These are phyloP conservation scores for Pseudochaenichthys georgianus DNA, from an alignment of 2,797 vertebrate genomes.

Conservation along the genomic window DNA sequence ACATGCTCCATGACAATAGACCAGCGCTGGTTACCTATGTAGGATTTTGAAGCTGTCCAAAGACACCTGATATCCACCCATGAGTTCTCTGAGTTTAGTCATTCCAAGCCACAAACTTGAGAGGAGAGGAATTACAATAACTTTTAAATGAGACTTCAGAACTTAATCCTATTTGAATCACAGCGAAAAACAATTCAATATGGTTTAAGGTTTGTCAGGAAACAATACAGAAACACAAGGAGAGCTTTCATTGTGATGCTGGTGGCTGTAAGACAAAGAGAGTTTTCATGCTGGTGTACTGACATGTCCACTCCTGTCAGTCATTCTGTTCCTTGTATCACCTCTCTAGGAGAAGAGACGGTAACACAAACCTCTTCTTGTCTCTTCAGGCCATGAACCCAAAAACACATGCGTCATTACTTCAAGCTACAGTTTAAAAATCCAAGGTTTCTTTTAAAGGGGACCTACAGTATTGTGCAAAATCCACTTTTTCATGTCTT, in stretches of 20 bases:
- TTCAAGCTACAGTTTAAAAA: neutral
- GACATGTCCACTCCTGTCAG: constrained; percentile 32
- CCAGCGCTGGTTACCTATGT: constrained; percentile 31
- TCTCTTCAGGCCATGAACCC: neutral
- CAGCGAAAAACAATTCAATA: neutral
- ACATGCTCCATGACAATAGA: constrained; percentile 39
- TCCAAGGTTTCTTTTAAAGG: neutral
- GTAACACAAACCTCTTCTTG: neutral
- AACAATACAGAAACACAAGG: constrained; percentile 7
- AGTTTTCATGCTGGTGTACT: constrained; percentile 4
- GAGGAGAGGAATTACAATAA: neutral
- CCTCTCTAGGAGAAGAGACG: neutral
- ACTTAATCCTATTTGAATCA: neutral
- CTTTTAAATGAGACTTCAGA: neutral
- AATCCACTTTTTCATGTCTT: no score
- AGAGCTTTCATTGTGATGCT: constrained; percentile 12
- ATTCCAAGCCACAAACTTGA: neutral
- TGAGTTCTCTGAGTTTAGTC: constrained; percentile 21
- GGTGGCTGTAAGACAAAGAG: constrained; percentile 26
- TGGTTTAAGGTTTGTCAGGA: neutral
- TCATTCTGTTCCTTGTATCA: constrained; percentile 35
- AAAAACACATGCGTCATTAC: neutral
- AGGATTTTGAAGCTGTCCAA: constrained; percentile 25
- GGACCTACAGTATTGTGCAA: no score
- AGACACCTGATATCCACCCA: constrained; percentile 46